Conservation (phyloP, 2,797 vertebrate genomes). For the Girardinus metallicus region DNA sequence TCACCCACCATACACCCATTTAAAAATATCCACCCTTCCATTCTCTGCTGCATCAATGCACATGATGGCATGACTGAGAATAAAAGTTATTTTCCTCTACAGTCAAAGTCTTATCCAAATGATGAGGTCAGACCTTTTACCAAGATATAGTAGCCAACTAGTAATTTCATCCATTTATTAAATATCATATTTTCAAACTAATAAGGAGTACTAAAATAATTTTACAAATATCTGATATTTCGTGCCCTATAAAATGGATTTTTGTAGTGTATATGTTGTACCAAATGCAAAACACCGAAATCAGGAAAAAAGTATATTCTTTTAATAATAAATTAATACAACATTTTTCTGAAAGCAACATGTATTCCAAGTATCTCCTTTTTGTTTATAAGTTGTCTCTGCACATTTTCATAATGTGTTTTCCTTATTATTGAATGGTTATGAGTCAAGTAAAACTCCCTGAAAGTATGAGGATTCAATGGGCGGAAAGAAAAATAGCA, state of each 20-base stretch:
- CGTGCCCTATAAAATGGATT: background rate
- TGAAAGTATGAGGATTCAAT: conserved; percentile 9
- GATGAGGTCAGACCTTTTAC: background rate
- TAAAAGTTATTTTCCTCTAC: background rate
- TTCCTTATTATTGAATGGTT: conserved; percentile 7
- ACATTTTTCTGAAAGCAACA: background rate
- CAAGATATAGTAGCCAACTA: background rate
- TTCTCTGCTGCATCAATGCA: too few relatives aligned
- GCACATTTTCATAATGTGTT: conserved; percentile 13
- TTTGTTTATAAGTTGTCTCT: conserved; percentile 13
- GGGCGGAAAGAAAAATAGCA: background rate
- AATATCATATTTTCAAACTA: background rate
- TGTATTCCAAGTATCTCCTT: background rate
- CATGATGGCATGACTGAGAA: too few relatives aligned
- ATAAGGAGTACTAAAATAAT: too few relatives aligned
- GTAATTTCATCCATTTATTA: background rate
- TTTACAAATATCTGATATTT: background rate
- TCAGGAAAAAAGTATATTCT: background rate
- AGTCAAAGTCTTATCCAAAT: background rate
- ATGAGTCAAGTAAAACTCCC: conserved; percentile 13
- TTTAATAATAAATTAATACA: background rate
- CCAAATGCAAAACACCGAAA: background rate
- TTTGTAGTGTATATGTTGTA: background rate
- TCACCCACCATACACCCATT: too few relatives aligned
- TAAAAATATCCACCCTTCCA: too few relatives aligned